phyloP scores from a whole-genome alignment of 2,113 vertebrate species.

The Delphinapterus leucas region DNA sequence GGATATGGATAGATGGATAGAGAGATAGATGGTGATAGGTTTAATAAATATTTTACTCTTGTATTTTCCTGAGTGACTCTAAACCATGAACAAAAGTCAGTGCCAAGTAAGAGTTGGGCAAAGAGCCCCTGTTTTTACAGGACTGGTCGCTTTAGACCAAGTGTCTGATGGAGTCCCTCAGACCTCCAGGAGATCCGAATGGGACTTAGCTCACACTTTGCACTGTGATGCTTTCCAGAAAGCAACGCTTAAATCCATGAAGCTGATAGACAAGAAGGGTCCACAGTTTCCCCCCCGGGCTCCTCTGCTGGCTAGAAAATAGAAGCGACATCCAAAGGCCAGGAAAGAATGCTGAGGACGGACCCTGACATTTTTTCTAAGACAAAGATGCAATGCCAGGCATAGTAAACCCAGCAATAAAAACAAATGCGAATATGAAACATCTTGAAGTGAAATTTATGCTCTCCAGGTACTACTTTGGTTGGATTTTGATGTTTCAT shows the following conservation, averaged over 20 bases:
- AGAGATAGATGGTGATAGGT: background rate
- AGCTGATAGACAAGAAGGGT: background rate
- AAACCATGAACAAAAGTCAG: background rate
- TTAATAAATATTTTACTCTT: background rate
- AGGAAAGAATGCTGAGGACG: rapidly evolving
- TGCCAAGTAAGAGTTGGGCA: background rate
- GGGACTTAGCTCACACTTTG: background rate
- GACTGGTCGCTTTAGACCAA: background rate
- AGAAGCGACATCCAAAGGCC: background rate
- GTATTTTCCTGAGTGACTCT: background rate
- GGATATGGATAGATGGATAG: background rate
- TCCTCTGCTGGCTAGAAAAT: background rate
- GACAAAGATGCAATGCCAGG: rapidly evolving
- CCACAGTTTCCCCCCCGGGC: rapidly evolving
- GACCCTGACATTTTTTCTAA: rapidly evolving
- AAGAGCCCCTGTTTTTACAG: background rate
- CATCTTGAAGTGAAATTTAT: rapidly evolving
- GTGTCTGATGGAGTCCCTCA: too few relatives aligned
- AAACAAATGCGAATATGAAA: rapidly evolving
- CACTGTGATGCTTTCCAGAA: background rate
- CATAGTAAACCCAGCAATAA: rapidly evolving
- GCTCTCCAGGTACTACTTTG: background rate
- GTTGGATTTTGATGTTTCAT: background rate
- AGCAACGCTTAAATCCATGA: rapidly evolving
- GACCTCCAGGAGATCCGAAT: background rate